Evolutionary conservation across 2,113 vertebrate species (phyloP).

Genomic region (Raphicerus campestris): DNA sequence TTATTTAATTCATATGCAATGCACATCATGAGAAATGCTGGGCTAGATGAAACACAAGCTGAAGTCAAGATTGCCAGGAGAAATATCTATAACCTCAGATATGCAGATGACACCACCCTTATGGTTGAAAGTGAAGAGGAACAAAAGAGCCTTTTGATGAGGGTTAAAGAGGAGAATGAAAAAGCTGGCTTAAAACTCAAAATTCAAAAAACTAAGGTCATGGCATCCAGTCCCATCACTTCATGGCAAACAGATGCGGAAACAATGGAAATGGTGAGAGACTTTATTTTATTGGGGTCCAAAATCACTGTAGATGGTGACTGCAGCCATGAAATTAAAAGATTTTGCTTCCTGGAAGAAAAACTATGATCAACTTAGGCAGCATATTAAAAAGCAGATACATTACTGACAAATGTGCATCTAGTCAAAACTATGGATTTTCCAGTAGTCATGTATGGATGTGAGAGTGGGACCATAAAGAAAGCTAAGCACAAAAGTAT

Average conservation of each 20-base stretch:
- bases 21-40: neutral
- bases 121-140: neutral
- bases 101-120: neutral
- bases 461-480: neutral
- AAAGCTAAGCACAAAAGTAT: neutral
- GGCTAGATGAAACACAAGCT: neutral
- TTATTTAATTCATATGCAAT: neutral
- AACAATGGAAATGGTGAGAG: neutral
- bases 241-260: neutral
- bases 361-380: neutral
- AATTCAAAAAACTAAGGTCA: neutral
- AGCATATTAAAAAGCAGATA: neutral
- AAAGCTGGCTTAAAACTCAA: neutral
- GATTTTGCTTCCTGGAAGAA: neutral
- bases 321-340: neutral
- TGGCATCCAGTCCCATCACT: neutral
- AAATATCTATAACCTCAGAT: neutral
- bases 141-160: neutral
- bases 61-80: neutral
- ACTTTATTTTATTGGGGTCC: neutral
- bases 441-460: neutral
- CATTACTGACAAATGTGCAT: neutral
- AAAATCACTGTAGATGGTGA: neutral
- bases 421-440: neutral
- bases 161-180: neutral